A percentile compares a stretch with the other conserved stretches of the same genome.
These are phyloP conservation scores for Scylla paramamosain DNA, from an alignment of 1,140 invertebrate genomes.

Conservation along the genomic window DNA sequence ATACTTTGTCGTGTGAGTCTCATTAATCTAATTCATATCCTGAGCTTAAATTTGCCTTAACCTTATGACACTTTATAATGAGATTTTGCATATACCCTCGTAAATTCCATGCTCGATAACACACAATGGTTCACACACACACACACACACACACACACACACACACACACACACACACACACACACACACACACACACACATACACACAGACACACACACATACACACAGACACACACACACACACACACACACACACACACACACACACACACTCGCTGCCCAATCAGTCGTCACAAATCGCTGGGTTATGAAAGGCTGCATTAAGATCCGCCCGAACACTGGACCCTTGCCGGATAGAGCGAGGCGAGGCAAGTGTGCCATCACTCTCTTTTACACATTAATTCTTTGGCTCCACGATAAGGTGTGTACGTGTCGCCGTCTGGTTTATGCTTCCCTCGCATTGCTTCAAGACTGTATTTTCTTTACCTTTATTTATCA, in stretches of 20 bases:
- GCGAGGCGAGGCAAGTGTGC: background rate
- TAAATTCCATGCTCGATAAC: background rate
- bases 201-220: background rate
- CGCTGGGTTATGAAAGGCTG: background rate
- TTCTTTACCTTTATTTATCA: background rate
- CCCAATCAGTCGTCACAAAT: background rate
- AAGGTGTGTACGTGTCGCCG: background rate
- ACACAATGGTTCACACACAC: too few relatives aligned
- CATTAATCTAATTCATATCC: background rate
- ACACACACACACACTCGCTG: background rate
- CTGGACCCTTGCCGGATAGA: background rate
- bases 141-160: background rate
- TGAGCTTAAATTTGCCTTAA: background rate
- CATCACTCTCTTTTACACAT: background rate
- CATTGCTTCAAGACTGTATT: background rate
- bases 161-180: conserved; percentile 20
- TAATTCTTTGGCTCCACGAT: background rate
- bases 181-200: conserved; percentile 20
- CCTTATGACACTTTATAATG: conserved; percentile 11
- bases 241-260: conserved; percentile 8
- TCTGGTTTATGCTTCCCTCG: background rate
- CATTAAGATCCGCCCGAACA: background rate
- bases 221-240: background rate
- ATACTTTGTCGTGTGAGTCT: background rate
- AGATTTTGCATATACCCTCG: background rate